Evolutionary conservation across 2,797 vertebrate genomes (phyloP).

Genomic region (Okamejei kenojei): DNA sequence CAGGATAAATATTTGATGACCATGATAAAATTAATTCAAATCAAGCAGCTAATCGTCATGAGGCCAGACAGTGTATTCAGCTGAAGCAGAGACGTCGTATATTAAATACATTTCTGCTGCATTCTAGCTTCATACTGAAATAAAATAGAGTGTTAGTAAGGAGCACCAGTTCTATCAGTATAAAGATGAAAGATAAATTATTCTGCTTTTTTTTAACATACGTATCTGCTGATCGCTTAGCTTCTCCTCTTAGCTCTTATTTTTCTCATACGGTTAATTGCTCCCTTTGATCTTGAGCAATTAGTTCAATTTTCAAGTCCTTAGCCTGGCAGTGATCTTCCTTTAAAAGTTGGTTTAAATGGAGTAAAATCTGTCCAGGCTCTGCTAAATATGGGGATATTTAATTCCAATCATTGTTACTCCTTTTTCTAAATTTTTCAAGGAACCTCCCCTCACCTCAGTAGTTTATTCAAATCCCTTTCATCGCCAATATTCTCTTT

Average conservation of each 20-base stretch:
- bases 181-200: not conserved
- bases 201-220: not conserved
- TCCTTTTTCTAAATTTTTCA: not conserved
- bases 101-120: too few species aligned
- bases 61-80: not conserved
- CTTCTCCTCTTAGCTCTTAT: not conserved
- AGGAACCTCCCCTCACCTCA: not conserved
- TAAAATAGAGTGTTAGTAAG: not conserved
- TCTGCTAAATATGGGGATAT: not conserved
- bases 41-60: not conserved
- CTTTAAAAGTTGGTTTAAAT: not conserved
- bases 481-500: not conserved
- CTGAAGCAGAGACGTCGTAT: not conserved
- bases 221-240: not conserved
- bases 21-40: not conserved
- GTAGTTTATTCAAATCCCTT: not conserved
- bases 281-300: not conserved
- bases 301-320: not conserved
- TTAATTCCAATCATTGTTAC: not conserved
- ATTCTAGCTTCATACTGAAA: not conserved
- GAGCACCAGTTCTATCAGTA: not conserved
- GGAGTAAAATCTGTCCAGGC: not conserved
- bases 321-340: not conserved
- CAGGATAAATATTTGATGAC: not conserved
- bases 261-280: not conserved